These are phyloP conservation scores for Osmoderma eremita DNA, from an alignment of 2,888 invertebrate species.

Conservation along the genomic window DNA sequence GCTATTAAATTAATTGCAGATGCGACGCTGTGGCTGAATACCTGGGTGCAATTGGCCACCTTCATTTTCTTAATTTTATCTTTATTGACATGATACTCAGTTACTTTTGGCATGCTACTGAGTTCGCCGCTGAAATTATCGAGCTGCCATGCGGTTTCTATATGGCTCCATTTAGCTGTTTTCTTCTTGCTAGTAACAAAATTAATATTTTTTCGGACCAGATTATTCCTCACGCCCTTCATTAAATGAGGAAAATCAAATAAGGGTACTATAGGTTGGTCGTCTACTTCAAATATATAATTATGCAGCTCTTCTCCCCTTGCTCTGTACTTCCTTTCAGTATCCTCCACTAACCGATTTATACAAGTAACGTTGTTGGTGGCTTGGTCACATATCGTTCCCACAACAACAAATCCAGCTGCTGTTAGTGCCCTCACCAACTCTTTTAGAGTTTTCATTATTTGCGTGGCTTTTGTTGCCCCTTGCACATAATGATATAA, in stretches of 20 bases:
- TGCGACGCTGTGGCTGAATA: slow-evolving; percentile 4
- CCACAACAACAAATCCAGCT: neutral
- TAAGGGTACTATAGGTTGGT: neutral
- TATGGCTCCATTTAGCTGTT: neutral
- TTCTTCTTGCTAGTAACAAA: neutral
- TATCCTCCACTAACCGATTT: neutral
- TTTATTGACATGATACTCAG: slow-evolving; percentile 3
- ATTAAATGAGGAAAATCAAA: neutral
- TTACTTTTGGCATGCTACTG: slow-evolving; percentile 10
- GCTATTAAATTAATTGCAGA: neutral
- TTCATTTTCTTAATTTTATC: neutral
- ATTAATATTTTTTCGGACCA: neutral
- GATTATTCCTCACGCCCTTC: neutral
- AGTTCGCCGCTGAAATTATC: slow-evolving; percentile 1
- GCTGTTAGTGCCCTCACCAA: neutral
- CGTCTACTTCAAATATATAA: neutral
- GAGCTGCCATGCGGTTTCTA: neutral
- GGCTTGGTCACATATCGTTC: slow-evolving; percentile 2
- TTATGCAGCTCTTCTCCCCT: neutral
- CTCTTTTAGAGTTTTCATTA: neutral
- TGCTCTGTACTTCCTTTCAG: neutral
- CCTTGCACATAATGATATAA: no score
- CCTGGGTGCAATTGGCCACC: neutral
- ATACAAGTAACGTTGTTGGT: neutral
- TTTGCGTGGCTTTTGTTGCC: no score